These are phyloP conservation scores for Myrmecophaga tridactyla DNA, from an alignment of 2,113 vertebrate genomes.

Conservation along the genomic window DNA sequence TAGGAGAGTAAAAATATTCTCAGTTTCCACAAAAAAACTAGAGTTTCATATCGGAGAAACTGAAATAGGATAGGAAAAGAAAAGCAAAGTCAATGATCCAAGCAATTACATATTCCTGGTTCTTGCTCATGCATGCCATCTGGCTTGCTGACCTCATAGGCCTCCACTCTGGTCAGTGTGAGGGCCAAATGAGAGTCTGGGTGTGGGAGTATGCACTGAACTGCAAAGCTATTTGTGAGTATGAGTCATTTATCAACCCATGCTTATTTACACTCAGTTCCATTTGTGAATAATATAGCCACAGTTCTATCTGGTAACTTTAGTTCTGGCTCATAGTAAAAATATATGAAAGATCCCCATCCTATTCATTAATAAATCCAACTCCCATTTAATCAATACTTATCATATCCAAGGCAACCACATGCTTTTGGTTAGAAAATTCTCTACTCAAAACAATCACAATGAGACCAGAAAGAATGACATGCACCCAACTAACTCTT, in stretches of 20 bases:
- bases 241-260: constrained; percentile 48
- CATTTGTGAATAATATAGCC: neutral
- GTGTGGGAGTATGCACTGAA: neutral
- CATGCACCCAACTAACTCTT: neutral
- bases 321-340: neutral
- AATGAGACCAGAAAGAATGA: neutral
- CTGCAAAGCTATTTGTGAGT: constrained; percentile 32
- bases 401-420: neutral
- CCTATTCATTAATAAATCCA: constrained; percentile 2
- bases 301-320: neutral
- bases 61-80: constrained; percentile 14
- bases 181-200: neutral
- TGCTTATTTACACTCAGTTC: constrained; percentile 3
- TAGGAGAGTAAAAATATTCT: neutral
- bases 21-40: neutral
- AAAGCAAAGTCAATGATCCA: constrained; percentile 45
- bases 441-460: neutral
- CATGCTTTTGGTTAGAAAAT: neutral
- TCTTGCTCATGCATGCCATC: constrained; percentile 9
- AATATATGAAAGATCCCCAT: neutral
- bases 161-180: neutral
- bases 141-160: constrained; percentile 48
- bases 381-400: neutral
- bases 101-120: neutral
- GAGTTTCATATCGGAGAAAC: neutral